A percentile compares a stretch with the other conserved stretches of the same genome.
phyloP scores from a whole-genome alignment of 2,797 vertebrate species.

The Hydrolagus colliei region DNA sequence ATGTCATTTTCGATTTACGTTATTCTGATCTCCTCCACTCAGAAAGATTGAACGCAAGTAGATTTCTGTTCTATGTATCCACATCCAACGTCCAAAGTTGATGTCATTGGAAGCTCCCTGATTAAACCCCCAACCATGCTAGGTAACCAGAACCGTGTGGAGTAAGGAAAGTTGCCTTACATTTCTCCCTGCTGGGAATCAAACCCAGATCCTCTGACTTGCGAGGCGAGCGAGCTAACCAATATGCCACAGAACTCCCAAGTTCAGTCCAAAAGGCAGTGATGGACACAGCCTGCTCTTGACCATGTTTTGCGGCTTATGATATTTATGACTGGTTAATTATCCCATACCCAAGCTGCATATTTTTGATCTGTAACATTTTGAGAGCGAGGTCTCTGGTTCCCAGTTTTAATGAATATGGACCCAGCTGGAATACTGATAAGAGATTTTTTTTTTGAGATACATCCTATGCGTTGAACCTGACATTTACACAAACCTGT shows the following conservation, averaged over 20 bases:
- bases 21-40: too few species aligned
- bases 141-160: too few species aligned
- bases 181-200: too few species aligned
- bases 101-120: too few species aligned
- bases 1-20: too few species aligned
- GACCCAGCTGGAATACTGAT: background rate
- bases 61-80: too few species aligned
- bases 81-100: too few species aligned
- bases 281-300: background rate
- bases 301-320: background rate
- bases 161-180: too few species aligned
- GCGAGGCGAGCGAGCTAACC: too few species aligned
- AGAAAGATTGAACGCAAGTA: too few species aligned
- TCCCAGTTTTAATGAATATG: background rate
- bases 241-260: background rate
- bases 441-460: background rate
- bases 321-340: background rate
- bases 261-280: background rate
- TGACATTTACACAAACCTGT: background rate
- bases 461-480: background rate
- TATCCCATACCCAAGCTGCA: background rate
- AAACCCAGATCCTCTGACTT: too few species aligned
- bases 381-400: background rate
- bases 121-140: too few species aligned
- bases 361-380: background rate